A percentile compares a stretch with the other conserved stretches of the same genome.
phyloP scores from a whole-genome alignment of 1,140 invertebrate species.

The Daktulosphaira vitifoliae region DNA sequence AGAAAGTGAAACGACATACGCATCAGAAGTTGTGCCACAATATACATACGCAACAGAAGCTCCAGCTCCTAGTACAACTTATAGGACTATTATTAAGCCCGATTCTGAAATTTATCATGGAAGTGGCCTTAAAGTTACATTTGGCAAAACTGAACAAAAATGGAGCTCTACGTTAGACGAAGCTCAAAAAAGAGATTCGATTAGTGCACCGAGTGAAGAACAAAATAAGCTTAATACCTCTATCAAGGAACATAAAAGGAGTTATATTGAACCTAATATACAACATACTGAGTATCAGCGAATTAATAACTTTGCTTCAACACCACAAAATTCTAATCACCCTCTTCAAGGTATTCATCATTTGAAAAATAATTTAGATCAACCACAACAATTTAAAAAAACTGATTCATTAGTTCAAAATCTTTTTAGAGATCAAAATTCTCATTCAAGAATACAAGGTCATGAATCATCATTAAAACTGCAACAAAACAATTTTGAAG shows the following conservation, averaged over 20 bases:
- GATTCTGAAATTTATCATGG: constrained; percentile 69
- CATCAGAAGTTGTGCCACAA: background rate
- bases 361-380: constrained; percentile 21
- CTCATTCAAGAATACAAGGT: constrained; percentile 39
- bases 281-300: background rate
- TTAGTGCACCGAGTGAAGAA: constrained; percentile 24
- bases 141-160: constrained; percentile 36
- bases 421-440: constrained; percentile 42
- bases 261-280: background rate
- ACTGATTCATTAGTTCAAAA: constrained; percentile 40
- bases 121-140: constrained; percentile 38
- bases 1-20: background rate
- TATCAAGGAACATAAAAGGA: background rate
- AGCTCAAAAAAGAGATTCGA: constrained; percentile 37
- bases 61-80: constrained; percentile 59
- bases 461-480: constrained; percentile 1
- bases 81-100: constrained; percentile 70
- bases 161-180: constrained; percentile 4
- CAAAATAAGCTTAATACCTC: background rate
- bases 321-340: constrained; percentile 4
- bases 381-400: constrained; percentile 17
- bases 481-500: constrained; percentile 17
- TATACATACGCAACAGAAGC: constrained; percentile 19
- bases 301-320: background rate
- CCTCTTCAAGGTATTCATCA: constrained; percentile 34